Evolutionary conservation across 2,113 vertebrate species (phyloP), one percentile per base, ranked within the genome.

Genomic region (Lucifuga dentata): DNA sequence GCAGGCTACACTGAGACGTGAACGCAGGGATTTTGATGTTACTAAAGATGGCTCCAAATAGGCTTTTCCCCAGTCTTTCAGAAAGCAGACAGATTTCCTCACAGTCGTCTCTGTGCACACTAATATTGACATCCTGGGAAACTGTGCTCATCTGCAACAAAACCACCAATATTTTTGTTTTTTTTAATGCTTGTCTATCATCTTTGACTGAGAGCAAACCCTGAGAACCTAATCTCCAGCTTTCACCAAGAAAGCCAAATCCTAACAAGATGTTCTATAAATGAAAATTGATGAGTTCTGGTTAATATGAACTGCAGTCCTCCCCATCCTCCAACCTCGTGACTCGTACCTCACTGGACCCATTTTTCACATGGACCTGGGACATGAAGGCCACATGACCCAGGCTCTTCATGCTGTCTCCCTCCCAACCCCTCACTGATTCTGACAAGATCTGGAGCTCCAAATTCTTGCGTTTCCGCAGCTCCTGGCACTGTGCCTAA

Each of bases 391-490:
- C 83, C 49, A 98, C 93, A 0, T 84, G 94, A 53, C 98, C 97
- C 87, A 99, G 89, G 1, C 94, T 94, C 89, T 95, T 98, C 70
- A 99, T 98, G 83, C 92, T 91, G 45, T 99, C 98, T 56, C 98
- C 98, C 86, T 99, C 98, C 98, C 97, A 99, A 58, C 92, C 93
- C 11, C 97, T 93, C 78, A 99, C 95, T 5, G 95, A 93, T 65
- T 99, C 98, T 0, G 96, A 98, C 76, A 99, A 91, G 76, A 99
- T 98, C 91, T 99, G 97, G 45, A 99, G 87, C 68, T 99, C 98
- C 16, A 98, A 92, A 55, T 97, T 95, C 66, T 97, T 99, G 49
- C 96, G 93, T 86, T 96, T 99, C 32, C 98, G 94, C 82, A 98
- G 85, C 38, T 99, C 97, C 84, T 98, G 96, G 78, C 96, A 98